Evolutionary conservation across 2,797 vertebrate species (phyloP).

Genomic region (Esox lucius): DNA sequence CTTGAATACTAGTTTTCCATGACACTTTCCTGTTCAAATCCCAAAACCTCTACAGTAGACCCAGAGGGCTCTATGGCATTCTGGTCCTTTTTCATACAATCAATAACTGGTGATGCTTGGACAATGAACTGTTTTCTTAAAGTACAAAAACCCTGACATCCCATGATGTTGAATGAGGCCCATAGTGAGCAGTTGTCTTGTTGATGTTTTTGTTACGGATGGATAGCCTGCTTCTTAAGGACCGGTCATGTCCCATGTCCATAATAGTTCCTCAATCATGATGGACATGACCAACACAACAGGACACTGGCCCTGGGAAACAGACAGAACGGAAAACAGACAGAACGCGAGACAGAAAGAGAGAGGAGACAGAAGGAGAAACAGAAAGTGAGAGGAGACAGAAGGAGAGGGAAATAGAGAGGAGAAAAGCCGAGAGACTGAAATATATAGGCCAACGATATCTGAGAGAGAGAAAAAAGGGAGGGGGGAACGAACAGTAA

Average conservation of each 20-base stretch:
- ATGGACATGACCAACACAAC: not conserved
- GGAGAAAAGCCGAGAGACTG: not conserved
- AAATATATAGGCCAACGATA: not conserved
- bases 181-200: not conserved
- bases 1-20: not conserved
- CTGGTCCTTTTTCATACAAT: not conserved
- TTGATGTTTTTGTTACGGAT: not conserved
- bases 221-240: not conserved
- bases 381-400: not conserved
- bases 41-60: not conserved
- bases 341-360: too few relatives aligned
- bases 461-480: not conserved
- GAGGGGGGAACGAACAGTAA: conserved; percentile 24
- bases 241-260: not conserved
- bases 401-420: not conserved
- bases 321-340: not conserved
- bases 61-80: not conserved
- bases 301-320: not conserved
- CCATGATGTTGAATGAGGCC: not conserved
- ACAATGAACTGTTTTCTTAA: not conserved
- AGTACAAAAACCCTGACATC: not conserved
- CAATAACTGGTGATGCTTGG: not conserved
- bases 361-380: not conserved
- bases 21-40: not conserved
- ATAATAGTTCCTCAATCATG: not conserved